These are phyloP conservation scores for Liodrosophila aerea DNA, from an alignment of 2,888 invertebrate genomes.

Conservation along the genomic window DNA sequence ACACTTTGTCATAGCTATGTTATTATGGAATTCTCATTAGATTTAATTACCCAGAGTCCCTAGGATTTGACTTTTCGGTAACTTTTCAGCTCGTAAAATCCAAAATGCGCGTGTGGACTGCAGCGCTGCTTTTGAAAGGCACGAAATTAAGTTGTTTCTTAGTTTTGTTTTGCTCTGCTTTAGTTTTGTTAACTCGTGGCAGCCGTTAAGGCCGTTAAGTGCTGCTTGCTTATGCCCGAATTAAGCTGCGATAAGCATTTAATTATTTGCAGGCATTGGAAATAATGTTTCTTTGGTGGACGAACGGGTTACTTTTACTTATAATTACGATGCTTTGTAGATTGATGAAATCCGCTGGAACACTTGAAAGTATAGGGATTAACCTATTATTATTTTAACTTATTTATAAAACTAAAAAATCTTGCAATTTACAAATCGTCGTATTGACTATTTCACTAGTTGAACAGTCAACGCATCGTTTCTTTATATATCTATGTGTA, in stretches of 20 bases:
- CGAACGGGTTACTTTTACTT: conserved; percentile 25
- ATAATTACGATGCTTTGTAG: background rate
- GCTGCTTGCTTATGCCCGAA: conserved; percentile 55
- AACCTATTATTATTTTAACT: too few species aligned
- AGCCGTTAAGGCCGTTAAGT: conserved; percentile 71
- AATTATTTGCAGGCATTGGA: conserved; percentile 53
- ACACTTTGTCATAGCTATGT: conserved; percentile 71
- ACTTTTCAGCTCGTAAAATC: conserved; percentile 67
- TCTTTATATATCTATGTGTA: conserved; percentile 3
- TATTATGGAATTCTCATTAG: conserved; percentile 76
- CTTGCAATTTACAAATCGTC: too few species aligned
- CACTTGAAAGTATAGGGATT: too few species aligned
- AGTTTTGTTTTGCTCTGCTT: conserved; percentile 17
- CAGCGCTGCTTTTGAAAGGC: conserved; percentile 39
- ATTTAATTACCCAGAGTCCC: conserved; percentile 66
- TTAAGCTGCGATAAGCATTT: conserved; percentile 73
- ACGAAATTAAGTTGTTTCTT: conserved; percentile 72
- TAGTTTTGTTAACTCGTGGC: conserved; percentile 62
- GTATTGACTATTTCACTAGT: background rate
- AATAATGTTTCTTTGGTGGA: conserved; percentile 27
- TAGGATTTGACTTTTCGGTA: conserved; percentile 34
- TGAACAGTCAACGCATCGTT: background rate
- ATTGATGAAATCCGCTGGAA: too few species aligned
- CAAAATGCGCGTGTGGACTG: conserved; percentile 35
- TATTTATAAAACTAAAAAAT: too few species aligned